Base-by-base conservation (phyloP, 2,797 vertebrate species). In the Phalanger gymnotis region DNA sequence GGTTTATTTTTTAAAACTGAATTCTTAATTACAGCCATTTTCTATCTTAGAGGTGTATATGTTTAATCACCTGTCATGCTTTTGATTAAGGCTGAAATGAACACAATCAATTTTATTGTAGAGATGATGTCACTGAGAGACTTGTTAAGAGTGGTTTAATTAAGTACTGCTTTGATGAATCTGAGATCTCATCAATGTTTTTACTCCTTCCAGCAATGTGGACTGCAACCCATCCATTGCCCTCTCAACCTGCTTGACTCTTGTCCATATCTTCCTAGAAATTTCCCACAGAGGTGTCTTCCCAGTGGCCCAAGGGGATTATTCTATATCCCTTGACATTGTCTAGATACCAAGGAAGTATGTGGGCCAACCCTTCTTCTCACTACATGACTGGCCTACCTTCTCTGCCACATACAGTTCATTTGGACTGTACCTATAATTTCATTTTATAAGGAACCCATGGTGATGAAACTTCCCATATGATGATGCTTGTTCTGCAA, bases 11-110 rank as follows among this genome's bases (percentile, higher is more conserved):
- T 40, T 34, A 40, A 90, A n/a, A 61, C 4, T 3, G 92, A 93
- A 57, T 10, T 89, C 81, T 54, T 58, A 94, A 22, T 94, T 92
- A 40, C 57, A 94, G 34, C 22, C n/a, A 91, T 92, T 97, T 98
- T 97, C 95, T 96, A 54, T 31, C 9, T 93, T 13, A 91, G 11
- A 97, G 97, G 54, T 34, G 53, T 27, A 66, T 0, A 19, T 66
- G 4, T 13, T 94, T 90, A 97, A 51, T 93, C n/a, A 89, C 58
- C 94, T 54, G 31, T 90, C 91, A 19, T 57, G 27, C 93, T 96
- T 94, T 61, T 54, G 92, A 95, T 92, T 10, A 95, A 95, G 96
- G 47, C n/a, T 93, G 0, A 89, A 66, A 47, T 90, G 3, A 61
- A 13, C 19, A 2, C 11, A 52, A 1, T 14, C 93, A 28, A 1